These are phyloP conservation scores for Cuculus canorus DNA, from an alignment of 2,797 vertebrate species.

Conservation along the genomic window DNA sequence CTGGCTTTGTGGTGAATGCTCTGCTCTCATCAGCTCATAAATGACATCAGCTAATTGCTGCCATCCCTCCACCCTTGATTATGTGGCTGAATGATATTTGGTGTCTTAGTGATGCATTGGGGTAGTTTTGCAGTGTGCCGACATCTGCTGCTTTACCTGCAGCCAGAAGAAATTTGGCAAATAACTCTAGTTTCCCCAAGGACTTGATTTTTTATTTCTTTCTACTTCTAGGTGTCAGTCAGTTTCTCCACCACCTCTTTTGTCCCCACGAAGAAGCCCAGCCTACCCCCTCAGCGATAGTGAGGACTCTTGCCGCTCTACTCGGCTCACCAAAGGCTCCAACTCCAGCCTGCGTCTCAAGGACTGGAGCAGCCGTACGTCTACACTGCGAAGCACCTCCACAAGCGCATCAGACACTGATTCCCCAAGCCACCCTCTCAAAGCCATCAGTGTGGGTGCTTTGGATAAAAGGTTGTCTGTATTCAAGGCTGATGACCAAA, in stretches of 20 bases:
- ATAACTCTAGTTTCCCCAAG: neutral
- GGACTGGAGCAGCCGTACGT: constrained; percentile 79
- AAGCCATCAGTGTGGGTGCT: constrained; percentile 88
- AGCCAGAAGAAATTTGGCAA: neutral
- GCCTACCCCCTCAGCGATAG: constrained; percentile 85
- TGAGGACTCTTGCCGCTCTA: constrained; percentile 81
- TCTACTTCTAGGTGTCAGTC: constrained; percentile 89
- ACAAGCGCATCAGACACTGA: constrained; percentile 76
- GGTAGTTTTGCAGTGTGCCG: neutral
- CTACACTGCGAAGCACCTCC: constrained; percentile 76
- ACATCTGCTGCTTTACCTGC: neutral
- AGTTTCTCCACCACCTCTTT: constrained; percentile 85
- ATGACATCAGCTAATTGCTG: neutral
- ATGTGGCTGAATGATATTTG: neutral
- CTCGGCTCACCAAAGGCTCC: constrained; percentile 78
- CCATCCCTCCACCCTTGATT: rapidly evolving
- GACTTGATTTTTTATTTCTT: constrained; percentile 59
- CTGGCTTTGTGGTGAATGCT: neutral
- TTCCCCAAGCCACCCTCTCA: constrained; percentile 78
- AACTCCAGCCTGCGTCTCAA: constrained; percentile 82
- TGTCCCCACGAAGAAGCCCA: constrained; percentile 82
- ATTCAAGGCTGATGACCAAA: constrained; percentile 81
- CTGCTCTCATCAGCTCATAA: neutral
- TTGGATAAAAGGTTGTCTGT: constrained; percentile 88
- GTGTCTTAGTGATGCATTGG: neutral